These are phyloP conservation scores for Platyscelio sp. DNA, from an alignment of 2,888 invertebrate species.

Conservation along the genomic window DNA sequence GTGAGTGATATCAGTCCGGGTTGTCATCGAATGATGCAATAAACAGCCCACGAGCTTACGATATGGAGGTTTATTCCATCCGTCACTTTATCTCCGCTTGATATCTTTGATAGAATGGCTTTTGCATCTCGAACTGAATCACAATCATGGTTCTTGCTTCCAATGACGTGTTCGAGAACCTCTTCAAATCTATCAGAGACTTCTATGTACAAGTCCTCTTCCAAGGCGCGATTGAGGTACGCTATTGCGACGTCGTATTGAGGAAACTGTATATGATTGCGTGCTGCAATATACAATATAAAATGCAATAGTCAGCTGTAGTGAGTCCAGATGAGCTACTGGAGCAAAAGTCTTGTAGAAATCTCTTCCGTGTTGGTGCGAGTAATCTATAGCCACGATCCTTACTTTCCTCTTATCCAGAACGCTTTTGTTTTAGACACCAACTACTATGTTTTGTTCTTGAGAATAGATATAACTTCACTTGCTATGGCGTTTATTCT, in stretches of 20 bases:
- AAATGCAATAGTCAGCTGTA: background rate
- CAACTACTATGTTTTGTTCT: conserved; percentile 47
- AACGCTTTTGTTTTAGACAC: background rate
- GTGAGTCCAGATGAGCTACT: background rate
- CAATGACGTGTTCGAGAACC: background rate
- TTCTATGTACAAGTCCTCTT: conserved; percentile 43
- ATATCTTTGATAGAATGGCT: background rate
- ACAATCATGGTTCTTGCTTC: conserved; percentile 5
- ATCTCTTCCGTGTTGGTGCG: background rate
- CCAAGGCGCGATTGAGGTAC: too few species aligned
- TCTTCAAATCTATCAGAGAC: background rate
- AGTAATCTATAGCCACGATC: conserved; percentile 24
- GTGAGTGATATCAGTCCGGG: too few species aligned
- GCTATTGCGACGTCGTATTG: conserved; percentile 74
- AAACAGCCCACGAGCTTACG: too few species aligned
- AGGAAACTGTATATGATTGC: conserved; percentile 48
- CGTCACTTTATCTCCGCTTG: background rate
- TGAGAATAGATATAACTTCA: conserved; percentile 40
- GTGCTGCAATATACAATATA: too few species aligned
- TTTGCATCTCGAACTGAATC: background rate
- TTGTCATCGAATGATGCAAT: too few species aligned
- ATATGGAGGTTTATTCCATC: too few species aligned
- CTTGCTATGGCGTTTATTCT: conserved; percentile 37
- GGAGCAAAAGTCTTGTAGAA: conserved; percentile 26
- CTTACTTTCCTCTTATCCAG: conserved; percentile 11